phyloP scores from a whole-genome alignment of 2,797 vertebrate species.

The Ambastaia sidthimunki region DNA sequence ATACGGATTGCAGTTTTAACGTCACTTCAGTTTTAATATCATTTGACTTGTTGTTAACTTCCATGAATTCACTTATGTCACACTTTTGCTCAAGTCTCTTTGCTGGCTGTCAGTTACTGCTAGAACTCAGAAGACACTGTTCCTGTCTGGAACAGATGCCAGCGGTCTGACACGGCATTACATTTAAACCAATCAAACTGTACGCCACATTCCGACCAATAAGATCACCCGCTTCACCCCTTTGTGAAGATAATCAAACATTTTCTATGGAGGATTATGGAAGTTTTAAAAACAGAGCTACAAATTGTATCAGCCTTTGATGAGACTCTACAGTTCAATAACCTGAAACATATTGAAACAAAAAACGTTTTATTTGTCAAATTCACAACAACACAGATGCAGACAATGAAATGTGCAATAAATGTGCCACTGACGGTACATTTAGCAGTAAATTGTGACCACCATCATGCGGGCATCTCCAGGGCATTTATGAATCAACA shows the following conservation, averaged over 20 bases:
- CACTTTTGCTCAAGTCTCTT: conserved; percentile 21
- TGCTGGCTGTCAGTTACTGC: conserved; percentile 1
- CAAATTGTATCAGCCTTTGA: no score
- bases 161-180: conserved; percentile 17
- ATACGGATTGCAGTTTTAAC: neutral
- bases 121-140: conserved; percentile 17
- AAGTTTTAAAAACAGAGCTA: no score
- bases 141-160: conserved; percentile 15
- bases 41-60: conserved; percentile 6
- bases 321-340: no score
- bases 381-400: no score
- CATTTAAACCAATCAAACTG: conserved; percentile 8
- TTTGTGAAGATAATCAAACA: neutral
- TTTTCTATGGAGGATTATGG: no score
- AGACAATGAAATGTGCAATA: no score
- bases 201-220: neutral
- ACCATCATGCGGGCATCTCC: neutral
- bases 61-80: conserved; percentile 17
- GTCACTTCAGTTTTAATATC: neutral
- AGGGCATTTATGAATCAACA: conserved; percentile 3
- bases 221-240: neutral
- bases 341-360: no score
- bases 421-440: no score
- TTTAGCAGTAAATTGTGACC: no score
- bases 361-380: no score